Base-by-base conservation (phyloP, 2,797 vertebrate genomes). In the Poeciliopsis presidionis region DNA sequence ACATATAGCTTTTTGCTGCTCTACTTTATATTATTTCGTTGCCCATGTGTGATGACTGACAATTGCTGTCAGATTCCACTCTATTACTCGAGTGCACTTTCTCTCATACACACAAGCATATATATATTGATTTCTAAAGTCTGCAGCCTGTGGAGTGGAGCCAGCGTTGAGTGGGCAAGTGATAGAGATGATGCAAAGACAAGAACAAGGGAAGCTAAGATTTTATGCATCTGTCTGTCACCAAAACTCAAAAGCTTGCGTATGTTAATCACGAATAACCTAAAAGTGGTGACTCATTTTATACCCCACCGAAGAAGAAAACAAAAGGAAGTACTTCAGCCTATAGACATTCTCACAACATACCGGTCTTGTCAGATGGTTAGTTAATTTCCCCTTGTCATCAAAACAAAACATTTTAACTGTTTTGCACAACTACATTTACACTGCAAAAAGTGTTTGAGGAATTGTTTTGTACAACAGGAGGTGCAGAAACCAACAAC, bases 21-120 rank as follows among this genome's bases (percentile, higher is more conserved):
- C 69, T 74, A 74, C 87, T 88, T 90, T 78, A 87, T 81, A 84
- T 84, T 83, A 71, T 85, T 88, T 76, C 3, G 20, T 22, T 67
- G 77, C 69, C 47, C 7, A 39, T 79, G 88, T 67, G 87, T 87
- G 83, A 88, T 89, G 88, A 90, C 88, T 91, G 91, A 91, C 88
- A 93, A 89, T 83, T 75, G 77, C 86, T 89, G 90, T 91, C 84
- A 88, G 85, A 91, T 86, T 91, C 88, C 77, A 86, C 87, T 89
- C 87, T 81, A 89, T 90, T 92, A 91, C 86, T 82, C 5, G 1
- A 70, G 16, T 1, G 8, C 81, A 61, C 72, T 75, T 51, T 57
- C 80, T 65, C 67, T 74, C 63, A 59, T 79, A 69, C 76, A 33
- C 76, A 78, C 4, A 89, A 74, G 75, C 76, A 45, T 51, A 75